Percentiles rank a stretch among this genome's conserved stretches.
Conservation (phyloP, 2,888 invertebrate genomes). For the Cyclophora albipunctata region DNA sequence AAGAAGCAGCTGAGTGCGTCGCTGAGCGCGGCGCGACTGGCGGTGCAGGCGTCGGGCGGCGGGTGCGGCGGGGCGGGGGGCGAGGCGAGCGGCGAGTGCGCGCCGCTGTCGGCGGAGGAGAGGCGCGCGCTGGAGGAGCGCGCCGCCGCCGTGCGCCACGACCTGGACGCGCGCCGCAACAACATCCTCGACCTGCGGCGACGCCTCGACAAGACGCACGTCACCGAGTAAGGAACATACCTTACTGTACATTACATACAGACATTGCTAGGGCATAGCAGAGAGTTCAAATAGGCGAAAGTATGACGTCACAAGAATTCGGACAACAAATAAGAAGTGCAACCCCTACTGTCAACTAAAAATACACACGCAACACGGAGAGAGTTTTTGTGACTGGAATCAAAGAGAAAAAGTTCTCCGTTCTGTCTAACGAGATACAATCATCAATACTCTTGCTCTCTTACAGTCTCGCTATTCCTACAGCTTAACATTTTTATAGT, state of each 20-base stretch:
- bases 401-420: too few relatives aligned
- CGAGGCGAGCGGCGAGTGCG: slow-evolving; percentile 35
- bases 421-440: too few relatives aligned
- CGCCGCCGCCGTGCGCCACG: slow-evolving; percentile 69
- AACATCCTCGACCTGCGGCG: slow-evolving; percentile 88
- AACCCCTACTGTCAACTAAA: too few relatives aligned
- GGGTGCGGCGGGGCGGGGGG: slow-evolving; percentile 21
- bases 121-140: slow-evolving; percentile 74
- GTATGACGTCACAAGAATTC: neutral
- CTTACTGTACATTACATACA: neutral
- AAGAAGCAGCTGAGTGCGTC: slow-evolving; percentile 81
- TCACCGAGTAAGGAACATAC: slow-evolving; percentile 83
- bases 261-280: neutral
- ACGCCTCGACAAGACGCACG: slow-evolving; percentile 87
- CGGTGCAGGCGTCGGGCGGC: slow-evolving; percentile 49
- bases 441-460: too few relatives aligned
- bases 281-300: neutral
- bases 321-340: too few relatives aligned
- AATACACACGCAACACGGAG: too few relatives aligned
- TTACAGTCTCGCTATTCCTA: too few relatives aligned
- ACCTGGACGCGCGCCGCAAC: slow-evolving; percentile 85
- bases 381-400: too few relatives aligned
- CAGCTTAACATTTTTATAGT: too few relatives aligned
- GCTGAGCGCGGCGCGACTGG: slow-evolving; percentile 67
- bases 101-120: slow-evolving; percentile 71